These are phyloP conservation scores for Phortica magna DNA, from an alignment of 2,888 invertebrate species.

Conservation along the genomic window DNA sequence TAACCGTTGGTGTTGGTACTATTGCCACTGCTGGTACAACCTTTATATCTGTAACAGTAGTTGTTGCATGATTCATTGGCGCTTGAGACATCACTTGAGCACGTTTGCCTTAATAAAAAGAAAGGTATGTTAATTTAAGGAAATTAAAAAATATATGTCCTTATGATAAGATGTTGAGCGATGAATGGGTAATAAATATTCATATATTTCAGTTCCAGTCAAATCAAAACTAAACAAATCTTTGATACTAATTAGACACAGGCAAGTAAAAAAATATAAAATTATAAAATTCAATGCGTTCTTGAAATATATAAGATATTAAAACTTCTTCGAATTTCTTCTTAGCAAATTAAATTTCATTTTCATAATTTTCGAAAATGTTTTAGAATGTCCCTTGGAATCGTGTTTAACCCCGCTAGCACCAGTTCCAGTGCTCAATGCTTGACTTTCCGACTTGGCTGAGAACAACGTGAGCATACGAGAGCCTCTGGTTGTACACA, in stretches of 20 bases:
- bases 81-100: slow-evolving; percentile 66
- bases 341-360: slow-evolving; percentile 37
- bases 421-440: slow-evolving; percentile 40
- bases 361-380: slow-evolving; percentile 38
- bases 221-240: too few species aligned
- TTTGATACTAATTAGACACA: too few species aligned
- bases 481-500: background rate
- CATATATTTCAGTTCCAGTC: slow-evolving; percentile 11
- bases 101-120: slow-evolving; percentile 65
- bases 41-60: slow-evolving; percentile 30
- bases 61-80: slow-evolving; percentile 40
- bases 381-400: slow-evolving; percentile 26
- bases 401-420: background rate
- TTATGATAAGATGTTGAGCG: background rate
- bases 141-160: background rate
- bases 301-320: background rate
- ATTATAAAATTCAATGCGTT: too few species aligned
- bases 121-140: background rate
- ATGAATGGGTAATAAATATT: background rate
- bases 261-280: background rate
- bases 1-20: slow-evolving; percentile 56
- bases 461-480: slow-evolving; percentile 8
- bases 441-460: slow-evolving; percentile 40
- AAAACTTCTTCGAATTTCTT: slow-evolving; percentile 1
- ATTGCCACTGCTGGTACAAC: slow-evolving; percentile 59